These are phyloP conservation scores for Xestia c-nigrum DNA, from an alignment of 2,888 invertebrate genomes.

Conservation along the genomic window DNA sequence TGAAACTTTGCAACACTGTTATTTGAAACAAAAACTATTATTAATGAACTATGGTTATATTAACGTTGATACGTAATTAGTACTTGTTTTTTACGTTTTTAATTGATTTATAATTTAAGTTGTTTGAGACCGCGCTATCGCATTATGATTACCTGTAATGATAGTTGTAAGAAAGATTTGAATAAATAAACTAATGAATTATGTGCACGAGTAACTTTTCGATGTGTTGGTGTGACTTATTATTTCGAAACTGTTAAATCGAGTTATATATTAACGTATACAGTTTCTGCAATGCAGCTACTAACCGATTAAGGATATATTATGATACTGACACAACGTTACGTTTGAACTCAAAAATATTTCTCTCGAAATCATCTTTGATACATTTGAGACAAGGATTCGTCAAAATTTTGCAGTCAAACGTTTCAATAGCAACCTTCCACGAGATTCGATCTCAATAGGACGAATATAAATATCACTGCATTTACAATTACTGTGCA, in stretches of 20 bases:
- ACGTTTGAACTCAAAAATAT: constrained; percentile 18
- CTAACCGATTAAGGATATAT: constrained; percentile 6
- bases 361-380: constrained; percentile 28
- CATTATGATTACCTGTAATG: no score
- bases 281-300: constrained; percentile 26
- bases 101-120: no score
- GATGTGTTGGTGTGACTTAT: neutral
- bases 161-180: no score
- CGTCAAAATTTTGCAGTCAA: constrained; percentile 31
- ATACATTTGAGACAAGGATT: constrained; percentile 41
- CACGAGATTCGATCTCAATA: constrained; percentile 72
- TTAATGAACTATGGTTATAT: no score
- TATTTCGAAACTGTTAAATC: constrained; percentile 29
- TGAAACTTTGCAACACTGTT: no score
- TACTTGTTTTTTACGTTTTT: no score
- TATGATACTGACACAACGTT: constrained; percentile 18
- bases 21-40: no score
- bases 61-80: no score
- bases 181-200: no score
- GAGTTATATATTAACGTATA: constrained; percentile 34
- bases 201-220: no score
- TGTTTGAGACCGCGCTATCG: no score
- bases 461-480: constrained; percentile 70
- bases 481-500: constrained; percentile 26
- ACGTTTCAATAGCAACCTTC: constrained; percentile 61